These are phyloP conservation scores for Neotoma lepida DNA, from an alignment of 2,113 vertebrate genomes.

Conservation along the genomic window DNA sequence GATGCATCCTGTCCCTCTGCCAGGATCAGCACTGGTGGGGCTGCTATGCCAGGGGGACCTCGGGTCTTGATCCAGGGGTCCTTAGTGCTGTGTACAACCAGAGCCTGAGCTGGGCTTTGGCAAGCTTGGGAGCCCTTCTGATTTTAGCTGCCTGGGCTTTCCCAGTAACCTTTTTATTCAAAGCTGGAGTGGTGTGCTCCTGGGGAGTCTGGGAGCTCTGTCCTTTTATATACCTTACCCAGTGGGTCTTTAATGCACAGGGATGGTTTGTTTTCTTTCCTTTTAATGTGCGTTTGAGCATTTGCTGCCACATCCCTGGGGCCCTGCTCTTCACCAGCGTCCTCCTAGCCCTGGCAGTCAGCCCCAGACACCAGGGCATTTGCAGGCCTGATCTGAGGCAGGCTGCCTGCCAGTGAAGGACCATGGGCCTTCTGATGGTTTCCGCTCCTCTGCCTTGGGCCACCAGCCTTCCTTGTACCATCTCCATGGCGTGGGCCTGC, in stretches of 20 bases:
- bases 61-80: background rate
- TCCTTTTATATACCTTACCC: background rate
- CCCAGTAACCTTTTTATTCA: background rate
- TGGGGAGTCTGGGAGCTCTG: background rate
- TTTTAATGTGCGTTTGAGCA: background rate
- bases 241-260: background rate
- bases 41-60: background rate
- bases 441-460: background rate
- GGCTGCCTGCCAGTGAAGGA: background rate
- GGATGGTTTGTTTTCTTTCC: background rate
- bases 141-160: background rate
- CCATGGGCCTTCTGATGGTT: background rate
- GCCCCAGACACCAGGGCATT: background rate
- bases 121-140: background rate
- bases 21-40: background rate
- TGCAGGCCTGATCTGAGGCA: background rate
- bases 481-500: background rate
- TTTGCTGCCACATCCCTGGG: background rate
- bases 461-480: accelerated
- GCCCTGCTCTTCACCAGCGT: background rate
- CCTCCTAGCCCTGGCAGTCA: background rate
- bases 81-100: background rate
- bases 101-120: background rate
- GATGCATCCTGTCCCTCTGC: background rate
- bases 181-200: background rate